phyloP scores from a whole-genome alignment of 2,888 invertebrate genomes.

The Sminthurinus aureus region DNA sequence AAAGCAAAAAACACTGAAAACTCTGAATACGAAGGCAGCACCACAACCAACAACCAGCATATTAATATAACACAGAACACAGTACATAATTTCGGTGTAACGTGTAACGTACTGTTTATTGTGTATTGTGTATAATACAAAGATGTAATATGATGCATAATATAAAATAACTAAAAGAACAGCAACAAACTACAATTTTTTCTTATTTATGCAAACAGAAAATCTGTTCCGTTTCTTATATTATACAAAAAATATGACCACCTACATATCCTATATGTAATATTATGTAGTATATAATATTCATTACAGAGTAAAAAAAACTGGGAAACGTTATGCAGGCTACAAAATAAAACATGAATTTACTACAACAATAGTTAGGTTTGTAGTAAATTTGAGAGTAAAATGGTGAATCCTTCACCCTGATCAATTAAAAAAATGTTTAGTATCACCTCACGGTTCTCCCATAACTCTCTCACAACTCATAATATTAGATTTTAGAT shows the following conservation, averaged over 20 bases:
- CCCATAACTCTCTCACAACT: neutral
- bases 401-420: constrained; percentile 5
- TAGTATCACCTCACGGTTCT: neutral
- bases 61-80: neutral
- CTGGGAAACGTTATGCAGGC: neutral
- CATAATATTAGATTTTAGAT: neutral
- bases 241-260: no score
- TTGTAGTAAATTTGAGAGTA: constrained; percentile 4
- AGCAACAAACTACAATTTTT: neutral
- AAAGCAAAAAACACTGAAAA: no score
- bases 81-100: neutral
- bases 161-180: no score
- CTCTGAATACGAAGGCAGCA: neutral
- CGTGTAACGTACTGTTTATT: no score
- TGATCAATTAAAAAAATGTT: constrained; percentile 17
- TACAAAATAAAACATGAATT: neutral
- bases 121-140: no score
- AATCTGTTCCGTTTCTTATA: no score
- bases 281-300: no score
- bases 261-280: neutral
- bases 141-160: no score
- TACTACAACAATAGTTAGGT: neutral
- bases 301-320: neutral
- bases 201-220: constrained; percentile 8
- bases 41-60: neutral